phyloP scores from a whole-genome alignment of 2,797 vertebrate species.

The Rhyacichthys aspro region DNA sequence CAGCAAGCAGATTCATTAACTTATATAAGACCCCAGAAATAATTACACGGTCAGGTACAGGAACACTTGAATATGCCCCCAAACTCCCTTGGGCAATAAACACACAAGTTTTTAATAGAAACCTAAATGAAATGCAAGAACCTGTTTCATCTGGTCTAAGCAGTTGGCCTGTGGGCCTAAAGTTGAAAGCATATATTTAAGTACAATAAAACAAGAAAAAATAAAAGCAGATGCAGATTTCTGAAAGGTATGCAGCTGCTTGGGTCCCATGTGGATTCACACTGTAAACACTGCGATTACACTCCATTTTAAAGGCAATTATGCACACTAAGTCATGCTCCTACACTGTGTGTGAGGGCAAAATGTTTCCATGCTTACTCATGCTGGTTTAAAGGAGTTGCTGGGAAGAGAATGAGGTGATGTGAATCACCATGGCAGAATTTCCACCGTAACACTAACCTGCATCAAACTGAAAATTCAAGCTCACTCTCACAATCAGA shows the following conservation, averaged over 20 bases:
- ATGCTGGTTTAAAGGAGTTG: constrained; percentile 21
- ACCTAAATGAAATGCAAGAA: constrained; percentile 16
- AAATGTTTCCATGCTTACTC: constrained; percentile 47
- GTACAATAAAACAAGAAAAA: constrained; percentile 11
- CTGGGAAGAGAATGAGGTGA: constrained; percentile 2
- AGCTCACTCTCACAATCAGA: neutral
- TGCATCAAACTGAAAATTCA: neutral
- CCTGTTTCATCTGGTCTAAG: constrained; percentile 30
- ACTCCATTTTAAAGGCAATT: constrained; percentile 53
- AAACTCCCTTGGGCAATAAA: constrained; percentile 15
- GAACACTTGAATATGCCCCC: constrained; percentile 25
- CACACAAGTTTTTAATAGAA: constrained; percentile 38
- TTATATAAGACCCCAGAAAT: constrained; percentile 43
- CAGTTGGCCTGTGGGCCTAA: constrained; percentile 16
- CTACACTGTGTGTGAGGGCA: constrained; percentile 17
- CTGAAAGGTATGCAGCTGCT: constrained; percentile 25
- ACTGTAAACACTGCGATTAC: constrained; percentile 45
- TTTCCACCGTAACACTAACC: neutral
- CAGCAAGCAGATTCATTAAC: constrained; percentile 37
- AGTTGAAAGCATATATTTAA: constrained; percentile 21
- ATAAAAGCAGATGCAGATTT: constrained; percentile 23
- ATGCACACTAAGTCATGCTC: constrained; percentile 33
- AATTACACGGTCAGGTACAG: constrained; percentile 52
- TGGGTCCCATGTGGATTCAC: constrained; percentile 28
- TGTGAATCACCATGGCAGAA: constrained; percentile 12